Evolutionary conservation across 1,140 invertebrate genomes (phyloP), one percentile per base, ranked within the genome.

Genomic region (Ips typographus): DNA sequence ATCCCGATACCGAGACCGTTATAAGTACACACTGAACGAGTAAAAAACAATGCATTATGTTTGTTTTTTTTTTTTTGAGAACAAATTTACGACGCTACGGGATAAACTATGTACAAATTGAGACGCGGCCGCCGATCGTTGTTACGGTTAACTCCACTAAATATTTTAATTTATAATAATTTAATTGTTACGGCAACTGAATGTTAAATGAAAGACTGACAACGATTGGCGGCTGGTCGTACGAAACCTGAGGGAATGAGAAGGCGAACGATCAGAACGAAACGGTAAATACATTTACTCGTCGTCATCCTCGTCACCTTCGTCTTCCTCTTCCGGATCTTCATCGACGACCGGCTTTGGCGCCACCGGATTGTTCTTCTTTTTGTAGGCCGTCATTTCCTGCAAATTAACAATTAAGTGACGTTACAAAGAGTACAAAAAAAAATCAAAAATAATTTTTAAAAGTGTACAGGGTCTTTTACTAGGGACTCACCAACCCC

Each of bases 311-410:
- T 79, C 77, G 63, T 80, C 79, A 52, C 75, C 85, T 40, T 86
- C 85, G 22, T 88, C 87, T 1, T 85, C 85, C 0, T 80, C 80
- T 43, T 87, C 85, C 7, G 83, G 85, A 74, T 87, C 86, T 73
- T 87, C 86, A 62, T 82, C 82, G 70, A 82, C 81, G 72, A 84
- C 81, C 70, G 80, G 80, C 75, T 72, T 82, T 76, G 73, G 82
- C 79, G 74, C 78, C 79, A 72, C 76, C 72, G 75, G 83, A 82
- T 80, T 88, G 85, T 76, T 84, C 80, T 80, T 90, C 82, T 91
- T 91, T 82, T 92, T 92, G 83, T 92, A 92, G 58, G 89, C 90
- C 71, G 89, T 90, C 89, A 91, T 90, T 83, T 90, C 89, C 88
- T 90, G 49, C 22, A n/a, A 68, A 72, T 40, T 47, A 47, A 47